Conservation (phyloP, 2,888 invertebrate species). For the Odontomyia ornata region DNA sequence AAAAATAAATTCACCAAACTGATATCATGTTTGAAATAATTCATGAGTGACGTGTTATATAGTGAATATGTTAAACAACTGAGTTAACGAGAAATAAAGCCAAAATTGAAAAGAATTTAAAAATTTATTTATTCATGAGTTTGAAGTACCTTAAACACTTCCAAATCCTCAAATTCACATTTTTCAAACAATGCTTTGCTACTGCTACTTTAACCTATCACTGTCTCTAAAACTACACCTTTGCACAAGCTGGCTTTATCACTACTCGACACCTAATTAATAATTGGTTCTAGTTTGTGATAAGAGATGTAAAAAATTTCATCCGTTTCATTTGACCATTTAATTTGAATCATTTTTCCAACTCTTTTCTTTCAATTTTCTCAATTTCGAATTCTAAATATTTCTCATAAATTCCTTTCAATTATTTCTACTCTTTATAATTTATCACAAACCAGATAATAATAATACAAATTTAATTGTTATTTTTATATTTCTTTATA, state of each 20-base stretch:
- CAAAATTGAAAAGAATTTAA: neutral
- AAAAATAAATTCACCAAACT: too few relatives aligned
- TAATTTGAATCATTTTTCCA: too few relatives aligned
- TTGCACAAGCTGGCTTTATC: neutral
- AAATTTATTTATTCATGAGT: neutral
- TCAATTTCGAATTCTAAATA: neutral
- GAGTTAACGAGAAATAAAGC: neutral
- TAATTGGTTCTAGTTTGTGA: neutral
- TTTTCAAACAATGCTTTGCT: too few relatives aligned
- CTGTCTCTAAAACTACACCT: neutral
- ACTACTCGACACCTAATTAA: neutral
- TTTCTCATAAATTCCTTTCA: neutral
- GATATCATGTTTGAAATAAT: neutral
- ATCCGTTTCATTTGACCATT: neutral
- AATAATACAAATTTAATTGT: conserved; percentile 19
- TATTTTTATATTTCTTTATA: conserved; percentile 4
- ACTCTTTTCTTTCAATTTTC: neutral
- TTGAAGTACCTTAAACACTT: neutral
- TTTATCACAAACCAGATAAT: conserved; percentile 40
- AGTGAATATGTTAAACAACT: neutral
- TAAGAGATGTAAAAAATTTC: neutral
- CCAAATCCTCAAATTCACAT: too few relatives aligned
- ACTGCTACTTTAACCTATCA: neutral
- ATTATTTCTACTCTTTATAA: conserved; percentile 1
- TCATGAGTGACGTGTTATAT: neutral